Percentiles rank a stretch among this genome's conserved stretches.
These are phyloP conservation scores for Spisula subtruncata DNA, from an alignment of 2,888 invertebrate genomes.

Conservation along the genomic window DNA sequence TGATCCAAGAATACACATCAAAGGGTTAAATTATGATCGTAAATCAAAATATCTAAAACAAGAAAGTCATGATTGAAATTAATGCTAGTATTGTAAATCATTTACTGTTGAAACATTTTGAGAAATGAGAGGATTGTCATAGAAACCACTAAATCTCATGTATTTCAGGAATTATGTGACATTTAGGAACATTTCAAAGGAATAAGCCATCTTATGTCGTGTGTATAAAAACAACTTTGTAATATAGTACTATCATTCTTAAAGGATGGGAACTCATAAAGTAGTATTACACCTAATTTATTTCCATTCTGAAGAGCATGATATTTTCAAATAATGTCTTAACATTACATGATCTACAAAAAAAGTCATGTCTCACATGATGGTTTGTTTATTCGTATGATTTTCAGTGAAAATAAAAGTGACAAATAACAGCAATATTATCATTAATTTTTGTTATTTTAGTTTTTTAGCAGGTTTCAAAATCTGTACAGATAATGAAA, in stretches of 20 bases:
- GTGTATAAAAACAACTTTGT: not conserved
- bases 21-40: not conserved
- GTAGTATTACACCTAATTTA: not conserved
- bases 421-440: too few relatives aligned
- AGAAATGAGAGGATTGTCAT: not conserved
- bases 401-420: too few relatives aligned
- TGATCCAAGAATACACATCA: not conserved
- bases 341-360: too few relatives aligned
- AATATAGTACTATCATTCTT: not conserved
- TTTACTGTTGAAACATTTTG: not conserved
- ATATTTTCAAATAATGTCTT: not conserved
- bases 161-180: not conserved
- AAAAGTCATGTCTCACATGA: too few relatives aligned
- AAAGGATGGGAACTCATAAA: slow-evolving; percentile 11
- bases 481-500: too few relatives aligned
- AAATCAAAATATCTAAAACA: not conserved
- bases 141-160: not conserved
- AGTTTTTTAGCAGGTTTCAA: too few relatives aligned
- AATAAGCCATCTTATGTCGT: slow-evolving; percentile 4
- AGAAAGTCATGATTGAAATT: not conserved
- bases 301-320: not conserved
- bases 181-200: not conserved
- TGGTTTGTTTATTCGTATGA: too few relatives aligned
- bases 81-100: not conserved
- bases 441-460: too few relatives aligned